These are phyloP conservation scores for Naso thynnoides DNA, from an alignment of 2,797 vertebrate genomes.

Conservation along the genomic window DNA sequence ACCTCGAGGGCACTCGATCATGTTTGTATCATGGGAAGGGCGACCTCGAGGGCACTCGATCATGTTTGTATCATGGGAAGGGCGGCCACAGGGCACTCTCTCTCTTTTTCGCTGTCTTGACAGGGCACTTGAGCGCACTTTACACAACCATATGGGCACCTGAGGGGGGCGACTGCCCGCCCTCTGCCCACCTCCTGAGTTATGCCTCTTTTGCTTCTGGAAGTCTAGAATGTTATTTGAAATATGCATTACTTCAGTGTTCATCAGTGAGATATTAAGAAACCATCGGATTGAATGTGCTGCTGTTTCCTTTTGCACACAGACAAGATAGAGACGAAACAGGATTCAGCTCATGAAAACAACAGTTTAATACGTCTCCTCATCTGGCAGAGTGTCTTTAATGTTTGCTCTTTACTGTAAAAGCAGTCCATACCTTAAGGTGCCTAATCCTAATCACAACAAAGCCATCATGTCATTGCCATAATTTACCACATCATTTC, in stretches of 20 bases:
- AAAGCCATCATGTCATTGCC: background rate
- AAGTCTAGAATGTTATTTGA: too few species aligned
- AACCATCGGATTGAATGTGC: background rate
- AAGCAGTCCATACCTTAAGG: background rate
- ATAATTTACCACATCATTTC: background rate
- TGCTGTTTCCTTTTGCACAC: background rate
- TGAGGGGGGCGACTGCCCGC: too few species aligned
- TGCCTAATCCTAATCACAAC: background rate
- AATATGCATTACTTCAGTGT: background rate
- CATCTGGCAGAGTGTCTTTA: background rate
- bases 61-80: too few species aligned
- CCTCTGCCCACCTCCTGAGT: too few species aligned
- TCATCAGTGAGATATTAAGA: background rate
- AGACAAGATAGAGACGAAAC: background rate
- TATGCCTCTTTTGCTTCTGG: too few species aligned
- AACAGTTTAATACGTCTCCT: background rate
- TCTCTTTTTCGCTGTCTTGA: too few species aligned
- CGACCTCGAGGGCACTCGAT: too few species aligned
- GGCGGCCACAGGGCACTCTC: too few species aligned
- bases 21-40: too few species aligned
- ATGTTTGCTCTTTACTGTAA: background rate
- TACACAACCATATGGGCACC: too few species aligned
- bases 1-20: too few species aligned
- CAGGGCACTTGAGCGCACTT: too few species aligned
- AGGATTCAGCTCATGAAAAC: background rate